A percentile compares a stretch with the other conserved stretches of the same genome.
phyloP scores from a whole-genome alignment of 1,140 invertebrate species.

The Panagrolaimus sp. region DNA sequence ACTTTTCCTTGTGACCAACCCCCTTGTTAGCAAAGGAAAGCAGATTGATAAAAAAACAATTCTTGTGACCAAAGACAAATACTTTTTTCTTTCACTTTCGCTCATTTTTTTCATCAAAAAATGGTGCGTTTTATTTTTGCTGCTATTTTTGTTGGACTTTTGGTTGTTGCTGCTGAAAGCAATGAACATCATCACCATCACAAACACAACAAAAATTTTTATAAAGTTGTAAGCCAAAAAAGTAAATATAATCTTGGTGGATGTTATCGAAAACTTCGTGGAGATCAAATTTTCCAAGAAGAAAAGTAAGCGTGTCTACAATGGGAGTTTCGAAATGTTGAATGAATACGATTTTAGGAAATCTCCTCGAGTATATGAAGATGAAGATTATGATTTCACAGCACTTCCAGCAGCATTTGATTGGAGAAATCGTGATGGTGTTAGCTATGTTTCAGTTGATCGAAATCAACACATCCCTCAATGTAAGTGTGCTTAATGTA shows the following conservation, averaged over 20 bases:
- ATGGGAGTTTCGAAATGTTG: not conserved
- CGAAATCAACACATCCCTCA: constrained; percentile 59
- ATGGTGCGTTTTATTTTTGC: too few species aligned
- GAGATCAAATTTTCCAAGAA: not conserved
- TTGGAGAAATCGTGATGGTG: constrained; percentile 61
- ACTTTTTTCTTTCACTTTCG: too few species aligned
- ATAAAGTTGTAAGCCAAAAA: not conserved
- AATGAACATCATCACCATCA: not conserved
- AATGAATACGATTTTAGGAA: not conserved
- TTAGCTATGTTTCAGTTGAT: constrained; percentile 61
- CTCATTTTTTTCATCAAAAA: too few species aligned
- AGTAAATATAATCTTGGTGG: not conserved
- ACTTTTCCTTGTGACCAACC: too few species aligned
- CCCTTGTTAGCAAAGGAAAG: too few species aligned
- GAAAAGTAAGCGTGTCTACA: not conserved
- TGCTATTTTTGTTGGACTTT: too few species aligned
- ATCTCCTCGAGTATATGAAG: constrained; percentile 31
- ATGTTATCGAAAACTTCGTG: not conserved
- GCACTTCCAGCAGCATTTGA: constrained; percentile 60
- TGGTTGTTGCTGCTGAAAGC: too few species aligned
- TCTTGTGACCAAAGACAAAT: too few species aligned
- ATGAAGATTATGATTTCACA: constrained; percentile 31
- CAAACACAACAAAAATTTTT: not conserved
- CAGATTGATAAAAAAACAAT: too few species aligned
- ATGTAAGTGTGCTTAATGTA: constrained; percentile 29